A percentile compares a stretch with the other conserved stretches of the same genome.
These are phyloP conservation scores for Cryptoblepharus egeriae DNA, from an alignment of 2,797 vertebrate genomes.

Conservation along the genomic window DNA sequence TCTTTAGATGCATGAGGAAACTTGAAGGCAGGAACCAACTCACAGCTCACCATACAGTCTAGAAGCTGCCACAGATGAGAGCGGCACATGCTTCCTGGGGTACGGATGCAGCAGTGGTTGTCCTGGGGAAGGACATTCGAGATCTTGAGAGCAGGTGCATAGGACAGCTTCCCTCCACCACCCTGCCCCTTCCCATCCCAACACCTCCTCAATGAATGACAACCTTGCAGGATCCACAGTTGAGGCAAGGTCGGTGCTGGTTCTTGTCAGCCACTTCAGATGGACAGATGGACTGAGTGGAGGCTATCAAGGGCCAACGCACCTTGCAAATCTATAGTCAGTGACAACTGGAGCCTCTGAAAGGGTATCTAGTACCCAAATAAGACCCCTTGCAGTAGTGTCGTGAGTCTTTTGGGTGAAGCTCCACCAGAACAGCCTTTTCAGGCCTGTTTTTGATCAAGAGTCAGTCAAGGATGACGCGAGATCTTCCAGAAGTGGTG, in stretches of 20 bases:
- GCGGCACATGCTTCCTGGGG: not conserved
- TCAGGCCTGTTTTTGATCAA: no score
- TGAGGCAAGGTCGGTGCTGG: not conserved
- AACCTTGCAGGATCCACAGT: not conserved
- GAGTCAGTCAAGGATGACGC: no score
- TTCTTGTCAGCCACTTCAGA: not conserved
- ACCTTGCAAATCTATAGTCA: not conserved
- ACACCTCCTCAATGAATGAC: not conserved
- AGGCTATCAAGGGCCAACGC: not conserved
- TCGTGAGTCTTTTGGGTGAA: not conserved
- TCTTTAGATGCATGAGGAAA: conserved; percentile 1
- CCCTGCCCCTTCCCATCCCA: not conserved
- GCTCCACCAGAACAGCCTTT: not conserved
- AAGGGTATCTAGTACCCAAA: not conserved
- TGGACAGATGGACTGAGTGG: not conserved
- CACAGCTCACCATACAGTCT: not conserved
- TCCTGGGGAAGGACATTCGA: not conserved
- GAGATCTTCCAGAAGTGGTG: no score
- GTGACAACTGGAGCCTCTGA: not conserved
- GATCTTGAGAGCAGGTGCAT: not conserved
- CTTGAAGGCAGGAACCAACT: not conserved
- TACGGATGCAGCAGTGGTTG: not conserved
- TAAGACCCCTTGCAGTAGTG: not conserved
- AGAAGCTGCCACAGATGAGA: not conserved
- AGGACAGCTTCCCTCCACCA: not conserved